Percentiles rank a stretch among this genome's conserved stretches.
phyloP scores from a whole-genome alignment of 2,797 vertebrate genomes.

The Phalloptychus januarius region DNA sequence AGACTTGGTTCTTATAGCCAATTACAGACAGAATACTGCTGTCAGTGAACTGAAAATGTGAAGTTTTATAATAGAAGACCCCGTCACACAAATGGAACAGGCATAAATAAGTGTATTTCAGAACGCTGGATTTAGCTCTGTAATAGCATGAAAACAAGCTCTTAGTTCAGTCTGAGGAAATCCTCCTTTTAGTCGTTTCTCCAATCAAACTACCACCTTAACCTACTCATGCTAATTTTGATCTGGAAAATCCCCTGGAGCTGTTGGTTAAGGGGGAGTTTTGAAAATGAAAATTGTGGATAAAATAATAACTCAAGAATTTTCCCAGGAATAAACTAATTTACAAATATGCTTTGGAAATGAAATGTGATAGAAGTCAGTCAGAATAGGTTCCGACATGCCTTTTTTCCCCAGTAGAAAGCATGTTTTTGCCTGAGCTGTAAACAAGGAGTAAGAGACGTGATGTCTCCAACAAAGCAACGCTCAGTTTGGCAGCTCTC shows the following conservation, averaged over 20 bases:
- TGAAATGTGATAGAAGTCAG: neutral
- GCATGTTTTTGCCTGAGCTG: slow-evolving; percentile 12
- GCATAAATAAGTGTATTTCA: neutral
- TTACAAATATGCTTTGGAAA: slow-evolving; percentile 9
- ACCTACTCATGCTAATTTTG: slow-evolving; percentile 70
- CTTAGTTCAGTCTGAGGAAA: slow-evolving; percentile 28
- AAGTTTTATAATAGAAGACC: neutral
- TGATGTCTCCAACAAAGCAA: neutral
- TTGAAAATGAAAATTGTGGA: slow-evolving; percentile 51
- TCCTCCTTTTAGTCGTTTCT: slow-evolving; percentile 45
- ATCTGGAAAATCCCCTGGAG: slow-evolving; percentile 60
- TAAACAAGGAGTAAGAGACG: slow-evolving; percentile 13
- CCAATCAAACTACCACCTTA: slow-evolving; percentile 56
- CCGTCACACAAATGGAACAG: neutral
- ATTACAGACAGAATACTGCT: too few species aligned
- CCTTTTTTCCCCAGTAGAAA: slow-evolving; percentile 24
- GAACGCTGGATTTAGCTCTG: neutral
- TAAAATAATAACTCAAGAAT: slow-evolving; percentile 30
- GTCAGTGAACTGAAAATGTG: neutral
- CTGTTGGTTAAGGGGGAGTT: slow-evolving; percentile 42
- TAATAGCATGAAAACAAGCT: neutral
- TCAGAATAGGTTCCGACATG: slow-evolving; percentile 3
- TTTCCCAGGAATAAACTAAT: slow-evolving; percentile 16
- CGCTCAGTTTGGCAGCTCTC: neutral
- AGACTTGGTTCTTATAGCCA: too few species aligned